Percentiles rank a stretch among this genome's conserved stretches.
phyloP scores from a whole-genome alignment of 2,888 invertebrate species.

The Myopa tessellatipennis region DNA sequence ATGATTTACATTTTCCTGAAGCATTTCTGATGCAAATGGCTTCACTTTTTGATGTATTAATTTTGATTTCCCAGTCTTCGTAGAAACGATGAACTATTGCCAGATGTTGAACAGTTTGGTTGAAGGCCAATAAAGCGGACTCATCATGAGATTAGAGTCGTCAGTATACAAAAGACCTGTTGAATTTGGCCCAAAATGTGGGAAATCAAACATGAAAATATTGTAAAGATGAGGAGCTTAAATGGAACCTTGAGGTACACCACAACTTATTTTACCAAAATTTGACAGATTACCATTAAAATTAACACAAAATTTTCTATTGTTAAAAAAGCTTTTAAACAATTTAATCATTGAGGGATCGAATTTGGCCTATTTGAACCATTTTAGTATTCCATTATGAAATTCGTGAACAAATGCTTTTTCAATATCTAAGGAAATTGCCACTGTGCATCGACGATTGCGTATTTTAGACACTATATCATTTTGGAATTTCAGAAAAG shows the following conservation, averaged over 20 bases:
- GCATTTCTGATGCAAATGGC: no score
- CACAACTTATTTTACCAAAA: neutral
- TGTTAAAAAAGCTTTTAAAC: no score
- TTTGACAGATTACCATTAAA: constrained; percentile 19
- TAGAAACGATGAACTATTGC: constrained; percentile 4
- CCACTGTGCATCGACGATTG: no score
- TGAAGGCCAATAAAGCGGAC: neutral
- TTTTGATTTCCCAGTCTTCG: no score
- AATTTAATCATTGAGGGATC: no score
- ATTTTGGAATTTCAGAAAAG: constrained; percentile 38
- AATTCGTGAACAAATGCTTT: no score
- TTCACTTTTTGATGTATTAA: no score
- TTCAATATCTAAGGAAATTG: no score
- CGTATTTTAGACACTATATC: constrained; percentile 31
- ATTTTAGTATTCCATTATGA: no score
- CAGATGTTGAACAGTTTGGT: neutral
- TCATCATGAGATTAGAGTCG: constrained; percentile 39
- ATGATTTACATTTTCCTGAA: no score
- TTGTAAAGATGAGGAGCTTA: constrained; percentile 35
- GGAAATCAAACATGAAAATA: constrained; percentile 40
- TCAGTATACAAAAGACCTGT: constrained; percentile 40
- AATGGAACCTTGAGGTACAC: constrained; percentile 35
- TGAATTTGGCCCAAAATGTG: constrained; percentile 11
- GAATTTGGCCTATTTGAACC: no score
- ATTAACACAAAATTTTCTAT: constrained; percentile 22